A percentile compares a stretch with the other conserved stretches of the same genome.
These are phyloP conservation scores for Drosophila yooni DNA, from an alignment of 2,888 invertebrate genomes.

Conservation along the genomic window DNA sequence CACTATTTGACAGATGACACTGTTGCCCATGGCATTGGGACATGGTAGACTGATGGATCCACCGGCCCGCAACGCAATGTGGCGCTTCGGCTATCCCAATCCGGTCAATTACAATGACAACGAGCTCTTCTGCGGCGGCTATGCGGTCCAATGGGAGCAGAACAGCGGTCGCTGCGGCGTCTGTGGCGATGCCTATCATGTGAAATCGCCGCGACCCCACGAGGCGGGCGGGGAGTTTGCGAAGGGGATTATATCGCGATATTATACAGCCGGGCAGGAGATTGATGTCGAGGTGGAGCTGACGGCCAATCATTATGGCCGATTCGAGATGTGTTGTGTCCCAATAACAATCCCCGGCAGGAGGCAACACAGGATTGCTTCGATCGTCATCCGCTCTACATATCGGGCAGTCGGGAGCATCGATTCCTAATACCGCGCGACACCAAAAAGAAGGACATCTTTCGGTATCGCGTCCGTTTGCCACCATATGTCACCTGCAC, in stretches of 20 bases:
- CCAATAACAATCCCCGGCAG: constrained; percentile 91
- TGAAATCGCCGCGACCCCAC: constrained; percentile 91
- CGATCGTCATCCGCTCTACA: constrained; percentile 90
- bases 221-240: constrained; percentile 95
- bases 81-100: constrained; percentile 97
- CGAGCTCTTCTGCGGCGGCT: constrained; percentile 96
- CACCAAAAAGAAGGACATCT: constrained; percentile 88
- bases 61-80: constrained; percentile 96
- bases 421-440: constrained; percentile 90
- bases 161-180: constrained; percentile 94
- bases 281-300: constrained; percentile 94
- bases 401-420: constrained; percentile 90
- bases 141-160: constrained; percentile 95
- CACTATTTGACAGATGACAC: constrained; percentile 14
- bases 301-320: constrained; percentile 95
- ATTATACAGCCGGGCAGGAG: constrained; percentile 94
- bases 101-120: constrained; percentile 98
- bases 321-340: constrained; percentile 94
- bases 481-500: constrained; percentile 94
- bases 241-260: constrained; percentile 92
- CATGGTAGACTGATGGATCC: constrained; percentile 97
- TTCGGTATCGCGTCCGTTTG: constrained; percentile 90
- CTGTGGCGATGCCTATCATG: constrained; percentile 94
- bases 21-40: constrained; percentile 86
- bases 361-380: constrained; percentile 94